Evolutionary conservation across 2,113 vertebrate genomes (phyloP).

Genomic region (Spea multiplicata): DNA sequence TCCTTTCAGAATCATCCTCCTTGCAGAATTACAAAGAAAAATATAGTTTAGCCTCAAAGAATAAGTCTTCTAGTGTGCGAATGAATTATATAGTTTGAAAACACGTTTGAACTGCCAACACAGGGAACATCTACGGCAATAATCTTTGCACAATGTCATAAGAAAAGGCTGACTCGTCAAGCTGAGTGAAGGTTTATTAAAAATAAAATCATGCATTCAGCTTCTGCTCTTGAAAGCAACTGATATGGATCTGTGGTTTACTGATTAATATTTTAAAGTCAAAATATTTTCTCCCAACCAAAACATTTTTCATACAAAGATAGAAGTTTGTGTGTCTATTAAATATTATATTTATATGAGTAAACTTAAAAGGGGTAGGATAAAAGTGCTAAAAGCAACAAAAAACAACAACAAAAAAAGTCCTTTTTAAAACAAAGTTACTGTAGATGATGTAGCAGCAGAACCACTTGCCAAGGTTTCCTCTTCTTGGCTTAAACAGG

Average conservation of each 20-base stretch:
- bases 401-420: no score
- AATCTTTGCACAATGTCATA: not conserved
- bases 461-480: no score
- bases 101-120: not conserved
- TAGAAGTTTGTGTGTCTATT: no score
- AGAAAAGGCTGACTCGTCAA: conserved; percentile 13
- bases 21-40: not conserved
- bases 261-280: conserved; percentile 30
- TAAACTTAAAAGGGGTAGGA: no score
- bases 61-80: not conserved
- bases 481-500: no score
- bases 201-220: not conserved
- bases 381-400: no score
- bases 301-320: not conserved
- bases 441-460: no score
- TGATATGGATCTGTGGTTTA: not conserved
- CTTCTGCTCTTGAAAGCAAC: conserved; percentile 1
- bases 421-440: no score
- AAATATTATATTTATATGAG: no score
- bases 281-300: conserved; percentile 10
- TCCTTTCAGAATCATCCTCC: not conserved
- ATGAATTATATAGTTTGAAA: not conserved
- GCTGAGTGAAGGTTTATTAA: conserved; percentile 1
- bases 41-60: not conserved
- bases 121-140: conserved; percentile 6